Evolutionary conservation across 2,888 invertebrate genomes (phyloP), one percentile per base, ranked within the genome.

Genomic region (Argyresthia albistria): DNA sequence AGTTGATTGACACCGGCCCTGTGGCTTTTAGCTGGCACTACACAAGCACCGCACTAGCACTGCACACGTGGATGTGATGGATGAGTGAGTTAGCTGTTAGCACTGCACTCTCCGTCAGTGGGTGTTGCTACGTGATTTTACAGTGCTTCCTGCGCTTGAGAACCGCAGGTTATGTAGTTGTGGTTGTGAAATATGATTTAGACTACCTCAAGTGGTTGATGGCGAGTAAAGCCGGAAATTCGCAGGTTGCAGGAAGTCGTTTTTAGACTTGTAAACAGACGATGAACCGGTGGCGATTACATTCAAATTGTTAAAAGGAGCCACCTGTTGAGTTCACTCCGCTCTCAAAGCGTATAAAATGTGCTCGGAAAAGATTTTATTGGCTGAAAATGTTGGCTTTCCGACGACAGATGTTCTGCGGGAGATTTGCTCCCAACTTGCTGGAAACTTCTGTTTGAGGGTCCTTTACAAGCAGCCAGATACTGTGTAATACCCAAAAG

Each of bases 351-450:
- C 60, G 64, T 58, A 65, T 60, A 64, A 67, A 72, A 69, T 67
- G 71, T 73, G 67, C 73, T 68, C 69, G 66, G 73, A 77, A 81
- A 81, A 76, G 76, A 76, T 79, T 80, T 79, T 78, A 80, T 79
- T 77, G 72, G 70, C 64, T 60, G 68, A 65, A 77, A 76, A 74
- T 65, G 70, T 70, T 67, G 66, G 70, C 64, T 70, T 50, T 66
- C 63, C 56, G 59, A 59, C 70, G 70, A 75, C 79, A 76, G 77
- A 77, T 80, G 79, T 73, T 79, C 70, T 66, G 67, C 56, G 66
- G 52, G 60, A 66, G 73, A 74, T 76, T 76, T 70, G 70, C 69
- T 70, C 65, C 68, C 66, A 60, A 64, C 64, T 65, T 59, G 59
- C 61, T 60, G 61, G 63, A 68, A 74, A 78, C 67, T 76, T 76